A percentile compares a stretch with the other conserved stretches of the same genome.
phyloP scores from a whole-genome alignment of 1,140 invertebrate species.

The Drosophila albomicans region DNA sequence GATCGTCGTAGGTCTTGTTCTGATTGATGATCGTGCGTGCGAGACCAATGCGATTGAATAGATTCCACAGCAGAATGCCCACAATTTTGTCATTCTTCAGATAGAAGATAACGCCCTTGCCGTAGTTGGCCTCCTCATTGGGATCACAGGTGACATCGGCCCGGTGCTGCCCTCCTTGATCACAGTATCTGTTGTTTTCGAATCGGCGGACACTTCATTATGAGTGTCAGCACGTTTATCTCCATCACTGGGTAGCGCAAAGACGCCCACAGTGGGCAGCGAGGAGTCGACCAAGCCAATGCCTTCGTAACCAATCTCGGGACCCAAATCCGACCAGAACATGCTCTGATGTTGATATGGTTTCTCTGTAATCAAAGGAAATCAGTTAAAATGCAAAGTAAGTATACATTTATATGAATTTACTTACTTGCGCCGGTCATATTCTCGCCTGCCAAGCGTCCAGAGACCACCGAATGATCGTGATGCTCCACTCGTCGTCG shows the following conservation, averaged over 20 bases:
- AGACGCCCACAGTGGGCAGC: slow-evolving; percentile 95
- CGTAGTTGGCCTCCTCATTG: slow-evolving; percentile 87
- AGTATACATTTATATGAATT: not conserved
- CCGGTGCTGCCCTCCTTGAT: not conserved
- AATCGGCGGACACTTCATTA: not conserved
- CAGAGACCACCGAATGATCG: slow-evolving; percentile 97
- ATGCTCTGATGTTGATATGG: slow-evolving; percentile 96
- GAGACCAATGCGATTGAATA: slow-evolving; percentile 95
- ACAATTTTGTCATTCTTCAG: slow-evolving; percentile 93
- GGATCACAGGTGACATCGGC: slow-evolving; percentile 29
- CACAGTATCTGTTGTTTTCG: not conserved
- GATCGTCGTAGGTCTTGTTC: slow-evolving; percentile 92
- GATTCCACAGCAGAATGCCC: slow-evolving; percentile 97
- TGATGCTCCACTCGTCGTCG: slow-evolving; percentile 95
- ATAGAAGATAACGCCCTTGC: slow-evolving; percentile 96
- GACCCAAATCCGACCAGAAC: slow-evolving; percentile 98
- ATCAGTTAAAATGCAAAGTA: not conserved
- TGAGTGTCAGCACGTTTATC: slow-evolving; percentile 41
- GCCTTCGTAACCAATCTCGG: slow-evolving; percentile 96
- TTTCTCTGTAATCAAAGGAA: slow-evolving; percentile 86
- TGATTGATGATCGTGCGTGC: slow-evolving; percentile 94
- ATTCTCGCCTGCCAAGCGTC: slow-evolving; percentile 96
- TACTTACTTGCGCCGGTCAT: slow-evolving; percentile 92
- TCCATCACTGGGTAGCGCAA: slow-evolving; percentile 87
- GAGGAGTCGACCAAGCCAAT: slow-evolving; percentile 96